Conservation (phyloP, 2,797 vertebrate genomes). For the Microchirus variegatus region DNA sequence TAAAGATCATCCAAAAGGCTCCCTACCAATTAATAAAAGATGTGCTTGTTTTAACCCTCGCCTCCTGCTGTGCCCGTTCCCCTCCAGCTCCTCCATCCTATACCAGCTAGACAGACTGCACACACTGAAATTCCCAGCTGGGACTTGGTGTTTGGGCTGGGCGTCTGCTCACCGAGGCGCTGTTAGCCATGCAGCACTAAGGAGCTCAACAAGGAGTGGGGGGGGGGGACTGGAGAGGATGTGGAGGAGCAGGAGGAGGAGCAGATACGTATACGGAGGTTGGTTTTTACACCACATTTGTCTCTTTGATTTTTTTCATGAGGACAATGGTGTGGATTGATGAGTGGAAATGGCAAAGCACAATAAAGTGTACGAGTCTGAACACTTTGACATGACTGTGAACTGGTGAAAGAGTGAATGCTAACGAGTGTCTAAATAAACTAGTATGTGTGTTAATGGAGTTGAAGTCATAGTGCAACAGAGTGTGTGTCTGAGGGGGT, state of each 20-base stretch:
- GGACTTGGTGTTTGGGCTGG: slow-evolving; percentile 50
- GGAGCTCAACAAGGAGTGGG: background rate
- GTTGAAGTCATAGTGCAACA: too few relatives aligned
- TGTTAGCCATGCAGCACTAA: slow-evolving; percentile 46
- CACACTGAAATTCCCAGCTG: slow-evolving; percentile 47
- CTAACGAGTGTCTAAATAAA: too few relatives aligned
- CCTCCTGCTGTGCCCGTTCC: slow-evolving; percentile 14
- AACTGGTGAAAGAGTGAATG: too few relatives aligned
- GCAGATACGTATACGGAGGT: background rate
- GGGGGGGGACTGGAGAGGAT: slow-evolving; percentile 1
- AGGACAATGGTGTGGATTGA: too few relatives aligned
- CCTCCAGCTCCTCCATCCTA: slow-evolving; percentile 11
- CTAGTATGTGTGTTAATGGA: too few relatives aligned
- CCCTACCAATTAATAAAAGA: slow-evolving; percentile 72
- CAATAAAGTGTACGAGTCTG: too few relatives aligned
- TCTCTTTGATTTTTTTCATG: too few relatives aligned
- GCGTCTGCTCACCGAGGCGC: slow-evolving; percentile 41
- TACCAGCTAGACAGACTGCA: slow-evolving; percentile 38
- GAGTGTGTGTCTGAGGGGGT: too few relatives aligned
- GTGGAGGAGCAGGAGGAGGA: background rate
- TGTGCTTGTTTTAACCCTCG: slow-evolving; percentile 64
- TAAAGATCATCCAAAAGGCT: slow-evolving; percentile 62
- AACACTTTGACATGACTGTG: too few relatives aligned
- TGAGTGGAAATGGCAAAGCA: too few relatives aligned
- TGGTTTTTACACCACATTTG: background rate